A percentile compares a stretch with the other conserved stretches of the same genome.
Evolutionary conservation across 2,888 invertebrate species (phyloP).

Genomic region (Margaritifera margaritifera): DNA sequence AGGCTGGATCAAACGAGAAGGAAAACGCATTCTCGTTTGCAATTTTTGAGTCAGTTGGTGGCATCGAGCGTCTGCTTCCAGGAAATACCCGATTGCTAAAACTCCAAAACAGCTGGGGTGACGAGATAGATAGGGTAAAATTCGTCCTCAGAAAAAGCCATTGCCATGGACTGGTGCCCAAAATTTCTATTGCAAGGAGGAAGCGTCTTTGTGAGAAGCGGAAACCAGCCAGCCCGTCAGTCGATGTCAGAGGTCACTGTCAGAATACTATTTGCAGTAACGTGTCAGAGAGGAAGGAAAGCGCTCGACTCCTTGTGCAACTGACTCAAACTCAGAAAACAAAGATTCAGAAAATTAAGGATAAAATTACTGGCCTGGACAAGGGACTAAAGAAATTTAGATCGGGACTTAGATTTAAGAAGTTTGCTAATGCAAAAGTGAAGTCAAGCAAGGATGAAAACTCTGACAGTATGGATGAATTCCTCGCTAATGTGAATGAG

Average conservation of each 20-base stretch:
- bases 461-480: slow-evolving; percentile 28
- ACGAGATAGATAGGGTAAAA: slow-evolving; percentile 16
- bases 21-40: slow-evolving; percentile 18
- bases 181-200: slow-evolving; percentile 35
- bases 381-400: slow-evolving; percentile 9
- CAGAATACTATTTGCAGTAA: neutral
- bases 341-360: slow-evolving; percentile 7
- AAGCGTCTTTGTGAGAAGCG: neutral
- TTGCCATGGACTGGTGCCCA: slow-evolving; percentile 13
- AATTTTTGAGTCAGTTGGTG: slow-evolving; percentile 34
- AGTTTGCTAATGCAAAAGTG: too few relatives aligned
- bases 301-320: slow-evolving; percentile 5
- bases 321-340: slow-evolving; percentile 20
- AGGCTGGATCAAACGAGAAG: slow-evolving; percentile 13
- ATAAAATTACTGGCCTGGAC: too few relatives aligned
- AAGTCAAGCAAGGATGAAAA: slow-evolving; percentile 14
- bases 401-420: slow-evolving; percentile 27
- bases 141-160: slow-evolving; percentile 30
- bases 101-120: slow-evolving; percentile 32
- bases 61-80: slow-evolving; percentile 33
- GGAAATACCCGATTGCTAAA: slow-evolving; percentile 29
- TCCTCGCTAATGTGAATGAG: slow-evolving; percentile 18
- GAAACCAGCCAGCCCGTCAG: too few relatives aligned
- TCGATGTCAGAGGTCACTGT: neutral
- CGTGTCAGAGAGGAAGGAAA: neutral